These are phyloP conservation scores for Sebastes variabilis DNA, from an alignment of 2,797 vertebrate species.

Conservation along the genomic window DNA sequence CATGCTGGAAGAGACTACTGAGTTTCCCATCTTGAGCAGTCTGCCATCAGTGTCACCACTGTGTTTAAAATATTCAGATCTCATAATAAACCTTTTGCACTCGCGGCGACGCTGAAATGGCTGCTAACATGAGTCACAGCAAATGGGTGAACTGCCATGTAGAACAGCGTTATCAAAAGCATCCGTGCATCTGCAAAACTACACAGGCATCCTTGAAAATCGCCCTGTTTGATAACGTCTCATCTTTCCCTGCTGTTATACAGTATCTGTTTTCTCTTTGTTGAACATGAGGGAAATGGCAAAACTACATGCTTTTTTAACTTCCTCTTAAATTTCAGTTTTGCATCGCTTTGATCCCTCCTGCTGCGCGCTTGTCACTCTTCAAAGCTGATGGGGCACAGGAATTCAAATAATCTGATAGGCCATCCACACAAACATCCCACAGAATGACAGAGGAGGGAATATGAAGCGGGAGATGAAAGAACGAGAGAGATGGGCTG, in stretches of 20 bases:
- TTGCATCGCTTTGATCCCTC: constrained; percentile 79
- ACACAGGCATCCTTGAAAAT: constrained; percentile 58
- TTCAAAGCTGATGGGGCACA: constrained; percentile 78
- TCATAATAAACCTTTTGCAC: constrained; percentile 48
- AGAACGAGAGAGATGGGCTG: constrained; percentile 52
- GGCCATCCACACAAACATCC: constrained; percentile 70
- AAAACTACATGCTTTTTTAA: constrained; percentile 75
- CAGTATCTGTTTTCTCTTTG: constrained; percentile 68
- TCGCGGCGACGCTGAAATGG: constrained; percentile 1
- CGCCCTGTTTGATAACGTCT: constrained; percentile 67
- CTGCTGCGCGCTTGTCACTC: constrained; percentile 71
- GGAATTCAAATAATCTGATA: constrained; percentile 75
- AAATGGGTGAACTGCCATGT: constrained; percentile 37
- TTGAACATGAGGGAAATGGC: constrained; percentile 75
- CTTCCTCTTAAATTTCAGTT: constrained; percentile 76
- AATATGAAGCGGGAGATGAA: constrained; percentile 61
- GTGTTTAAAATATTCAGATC: constrained; percentile 56
- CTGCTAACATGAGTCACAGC: constrained; percentile 25
- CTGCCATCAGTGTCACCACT: constrained; percentile 30
- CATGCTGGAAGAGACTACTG: constrained; percentile 25
- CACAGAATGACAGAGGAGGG: constrained; percentile 54
- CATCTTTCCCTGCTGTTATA: constrained; percentile 61
- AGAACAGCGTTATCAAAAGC: constrained; percentile 64
- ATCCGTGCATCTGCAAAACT: constrained; percentile 44
- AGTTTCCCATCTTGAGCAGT: constrained; percentile 37